These are phyloP conservation scores for Brachyalestes nurse DNA, from an alignment of 2,797 vertebrate species.

Conservation along the genomic window DNA sequence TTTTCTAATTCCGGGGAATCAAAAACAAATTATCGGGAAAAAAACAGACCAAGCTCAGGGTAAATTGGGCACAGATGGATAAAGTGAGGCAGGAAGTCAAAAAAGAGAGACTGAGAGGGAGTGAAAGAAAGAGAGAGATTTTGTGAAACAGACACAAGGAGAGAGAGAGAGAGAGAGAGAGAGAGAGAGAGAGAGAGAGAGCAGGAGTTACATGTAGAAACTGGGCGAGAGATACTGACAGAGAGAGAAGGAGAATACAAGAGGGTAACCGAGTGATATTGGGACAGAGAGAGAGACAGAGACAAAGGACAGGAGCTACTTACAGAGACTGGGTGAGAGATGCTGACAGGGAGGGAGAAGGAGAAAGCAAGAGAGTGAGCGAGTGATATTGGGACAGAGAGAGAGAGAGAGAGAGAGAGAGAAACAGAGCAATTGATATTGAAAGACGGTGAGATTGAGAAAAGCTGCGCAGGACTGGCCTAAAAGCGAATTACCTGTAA, in stretches of 20 bases:
- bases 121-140: constrained; percentile 31
- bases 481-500: too few species aligned
- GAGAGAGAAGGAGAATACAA: not conserved
- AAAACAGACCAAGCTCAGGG: constrained; percentile 82
- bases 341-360: constrained; percentile 61
- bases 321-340: not conserved
- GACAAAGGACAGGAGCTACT: constrained; percentile 48
- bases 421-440: constrained; percentile 60
- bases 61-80: constrained; percentile 97
- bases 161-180: constrained; percentile 65
- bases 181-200: constrained; percentile 64
- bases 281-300: constrained; percentile 59
- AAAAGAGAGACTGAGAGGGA: constrained; percentile 62
- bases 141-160: constrained; percentile 63
- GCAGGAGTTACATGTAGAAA: not conserved
- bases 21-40: constrained; percentile 95
- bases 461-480: too few species aligned
- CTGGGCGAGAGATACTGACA: constrained; percentile 59
- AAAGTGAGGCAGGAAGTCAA: constrained; percentile 75
- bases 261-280: constrained; percentile 59
- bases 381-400: constrained; percentile 58
- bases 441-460: constrained; percentile 12
- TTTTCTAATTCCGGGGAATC: constrained; percentile 96
- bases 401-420: constrained; percentile 62
- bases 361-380: constrained; percentile 40